Evolutionary conservation across 2,888 invertebrate genomes (phyloP).

Genomic region (Tortrix viridana): DNA sequence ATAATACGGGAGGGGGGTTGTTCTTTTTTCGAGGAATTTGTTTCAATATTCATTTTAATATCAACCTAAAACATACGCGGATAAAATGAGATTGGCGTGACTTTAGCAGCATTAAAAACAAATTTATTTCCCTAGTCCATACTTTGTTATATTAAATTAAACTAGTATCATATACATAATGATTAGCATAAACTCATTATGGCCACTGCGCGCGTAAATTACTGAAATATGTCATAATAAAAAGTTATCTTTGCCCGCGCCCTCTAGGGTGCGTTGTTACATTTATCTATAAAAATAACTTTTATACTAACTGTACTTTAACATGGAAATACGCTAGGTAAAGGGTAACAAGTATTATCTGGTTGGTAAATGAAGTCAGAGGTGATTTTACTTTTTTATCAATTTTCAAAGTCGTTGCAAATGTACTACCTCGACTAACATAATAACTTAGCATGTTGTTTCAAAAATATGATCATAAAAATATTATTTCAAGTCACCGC

Average conservation of each 20-base stretch:
- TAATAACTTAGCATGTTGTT: too few relatives aligned
- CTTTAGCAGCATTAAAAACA: not conserved
- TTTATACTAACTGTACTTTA: slow-evolving; percentile 41
- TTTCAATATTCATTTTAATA: not conserved
- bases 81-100: not conserved
- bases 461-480: too few relatives aligned
- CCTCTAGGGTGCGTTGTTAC: slow-evolving; percentile 55
- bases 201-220: slow-evolving; percentile 66
- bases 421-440: too few relatives aligned
- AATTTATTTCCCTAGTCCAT: slow-evolving; percentile 12
- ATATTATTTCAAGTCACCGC: too few relatives aligned
- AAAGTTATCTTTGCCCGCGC: slow-evolving; percentile 64
- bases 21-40: too few relatives aligned
- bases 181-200: slow-evolving; percentile 78
- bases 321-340: slow-evolving; percentile 42
- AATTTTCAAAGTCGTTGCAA: too few relatives aligned
- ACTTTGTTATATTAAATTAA: slow-evolving; percentile 35
- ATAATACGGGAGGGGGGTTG: too few relatives aligned
- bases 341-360: slow-evolving; percentile 10
- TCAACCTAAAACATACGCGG: not conserved
- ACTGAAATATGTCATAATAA: slow-evolving; percentile 74
- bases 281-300: slow-evolving; percentile 44
- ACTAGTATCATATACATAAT: slow-evolving; percentile 59
- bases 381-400: not conserved
- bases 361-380: not conserved